Evolutionary conservation across 2,113 vertebrate genomes (phyloP), one percentile per base, ranked within the genome.

Genomic region (Hemiprocne comata): DNA sequence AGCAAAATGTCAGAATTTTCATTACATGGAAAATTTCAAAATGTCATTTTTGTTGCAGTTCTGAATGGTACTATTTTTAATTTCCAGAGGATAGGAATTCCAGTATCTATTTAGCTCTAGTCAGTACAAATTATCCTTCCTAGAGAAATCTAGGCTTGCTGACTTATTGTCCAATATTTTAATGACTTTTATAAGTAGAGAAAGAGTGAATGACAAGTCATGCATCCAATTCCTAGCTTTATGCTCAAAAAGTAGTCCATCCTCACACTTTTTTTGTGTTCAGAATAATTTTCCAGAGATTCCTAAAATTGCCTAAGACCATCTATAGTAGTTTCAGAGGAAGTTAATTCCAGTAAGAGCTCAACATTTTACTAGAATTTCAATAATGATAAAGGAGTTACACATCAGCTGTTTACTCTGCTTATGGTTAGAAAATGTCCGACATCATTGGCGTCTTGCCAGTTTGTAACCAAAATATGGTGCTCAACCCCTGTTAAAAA

Each of bases 1-100:
- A 95, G 95, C 17, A 94, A 95, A 97, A 95, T 94, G 91, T 95
- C 94, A 95, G 89, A 93, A 95, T 95, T 96, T 93, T 95, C 93
- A 95, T 96, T 94, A 95, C n/a, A 65, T 54, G 87, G 85, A 89
- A 97, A 97, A 97, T 95, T 94, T 93, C 74, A 95, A 95, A 96
- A 95, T 95, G 94, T 94, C 94, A 89, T 94, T 95, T 97, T 93
- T 93, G 89, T 95, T 95, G 75, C 91, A 67, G 85, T 95, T 96
- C 85, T 80, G 90, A 94, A 91, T 5, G 2, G 36, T 73, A 66
- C 60, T 95, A 79, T 93, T 96, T 96, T 91, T 91, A 92, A 93
- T 94, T 96, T 95, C 76, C 60, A 80, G 53, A 77, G 75, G 83
- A 90, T 20, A 90, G 48, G 75, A 89, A 80, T 90, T 91, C 71